A percentile compares a stretch with the other conserved stretches of the same genome.
Conservation (phyloP, 1,140 invertebrate species). For the Oreohelix idahoensis region DNA sequence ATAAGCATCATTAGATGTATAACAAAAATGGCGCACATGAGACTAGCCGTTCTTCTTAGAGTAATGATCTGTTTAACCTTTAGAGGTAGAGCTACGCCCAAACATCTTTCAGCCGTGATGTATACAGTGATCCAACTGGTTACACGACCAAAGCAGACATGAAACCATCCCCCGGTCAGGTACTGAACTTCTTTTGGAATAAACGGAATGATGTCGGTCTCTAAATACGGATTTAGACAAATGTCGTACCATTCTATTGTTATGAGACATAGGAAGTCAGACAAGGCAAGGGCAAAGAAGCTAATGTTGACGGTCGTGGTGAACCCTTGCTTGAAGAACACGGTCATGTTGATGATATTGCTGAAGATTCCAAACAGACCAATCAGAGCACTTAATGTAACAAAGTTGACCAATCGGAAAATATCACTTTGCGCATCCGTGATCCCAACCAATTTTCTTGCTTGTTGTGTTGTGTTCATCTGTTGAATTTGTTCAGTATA, state of each 20-base stretch:
- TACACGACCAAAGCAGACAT: not conserved
- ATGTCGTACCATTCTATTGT: conserved; percentile 4
- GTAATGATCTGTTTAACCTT: conserved; percentile 18
- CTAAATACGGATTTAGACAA: conserved; percentile 8
- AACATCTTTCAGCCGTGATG: conserved; percentile 8
- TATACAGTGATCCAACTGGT: conserved; percentile 22
- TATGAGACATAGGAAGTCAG: not conserved
- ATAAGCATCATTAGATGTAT: not conserved
- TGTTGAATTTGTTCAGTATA: no score
- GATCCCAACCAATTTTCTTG: not conserved
- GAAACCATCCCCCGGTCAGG: not conserved
- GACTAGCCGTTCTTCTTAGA: not conserved
- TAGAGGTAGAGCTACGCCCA: conserved; percentile 5
- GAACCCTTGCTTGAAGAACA: conserved; percentile 1
- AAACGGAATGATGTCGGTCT: not conserved
- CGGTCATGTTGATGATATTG: conserved; percentile 4
- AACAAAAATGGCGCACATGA: not conserved
- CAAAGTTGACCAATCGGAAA: not conserved
- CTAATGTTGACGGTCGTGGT: not conserved
- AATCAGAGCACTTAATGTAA: not conserved
- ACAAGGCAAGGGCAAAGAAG: conserved; percentile 3
- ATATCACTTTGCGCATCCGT: not conserved
- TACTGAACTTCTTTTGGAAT: not conserved
- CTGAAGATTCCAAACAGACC: conserved; percentile 9
- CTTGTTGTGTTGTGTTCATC: not conserved